Evolutionary conservation across 2,888 invertebrate genomes (phyloP).

Genomic region (Notodonta ziczac): DNA sequence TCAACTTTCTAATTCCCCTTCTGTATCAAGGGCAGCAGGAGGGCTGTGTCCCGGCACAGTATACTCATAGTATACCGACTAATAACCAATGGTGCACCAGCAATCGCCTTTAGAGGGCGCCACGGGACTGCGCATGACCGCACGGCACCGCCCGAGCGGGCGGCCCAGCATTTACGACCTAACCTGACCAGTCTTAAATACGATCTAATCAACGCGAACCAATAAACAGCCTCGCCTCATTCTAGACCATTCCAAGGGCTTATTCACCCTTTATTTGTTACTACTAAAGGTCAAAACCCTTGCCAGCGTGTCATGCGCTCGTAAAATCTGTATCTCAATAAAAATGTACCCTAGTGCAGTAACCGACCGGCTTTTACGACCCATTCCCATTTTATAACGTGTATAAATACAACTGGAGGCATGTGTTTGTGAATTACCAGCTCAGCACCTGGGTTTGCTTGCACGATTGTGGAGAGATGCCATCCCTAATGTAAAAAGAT

Average conservation of each 20-base stretch:
- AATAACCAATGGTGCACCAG: no score
- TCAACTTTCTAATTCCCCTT: no score
- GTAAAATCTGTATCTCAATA: conserved; percentile 70
- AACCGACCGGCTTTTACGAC: conserved; percentile 63
- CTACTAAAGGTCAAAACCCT: conserved; percentile 68
- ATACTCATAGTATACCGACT: no score
- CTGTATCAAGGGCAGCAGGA: no score
- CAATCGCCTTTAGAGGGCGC: no score
- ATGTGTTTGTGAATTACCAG: neutral
- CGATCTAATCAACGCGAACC: conserved; percentile 20
- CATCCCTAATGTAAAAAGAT: no score
- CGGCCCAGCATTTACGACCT: neutral
- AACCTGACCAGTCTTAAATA: conserved; percentile 9
- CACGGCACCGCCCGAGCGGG: no score
- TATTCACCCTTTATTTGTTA: conserved; percentile 52
- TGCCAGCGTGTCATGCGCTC: conserved; percentile 48
- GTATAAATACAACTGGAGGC: conserved; percentile 12
- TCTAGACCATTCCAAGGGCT: conserved; percentile 29
- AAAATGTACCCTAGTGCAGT: conserved; percentile 63
- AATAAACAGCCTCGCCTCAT: conserved; percentile 19
- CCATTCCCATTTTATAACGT: conserved; percentile 63
- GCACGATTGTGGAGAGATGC: neutral
- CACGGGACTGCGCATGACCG: no score
- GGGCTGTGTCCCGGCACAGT: no score
- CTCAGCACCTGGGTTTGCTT: neutral